Base-by-base conservation (phyloP, 2,797 vertebrate species). In the Balearica regulorum region DNA sequence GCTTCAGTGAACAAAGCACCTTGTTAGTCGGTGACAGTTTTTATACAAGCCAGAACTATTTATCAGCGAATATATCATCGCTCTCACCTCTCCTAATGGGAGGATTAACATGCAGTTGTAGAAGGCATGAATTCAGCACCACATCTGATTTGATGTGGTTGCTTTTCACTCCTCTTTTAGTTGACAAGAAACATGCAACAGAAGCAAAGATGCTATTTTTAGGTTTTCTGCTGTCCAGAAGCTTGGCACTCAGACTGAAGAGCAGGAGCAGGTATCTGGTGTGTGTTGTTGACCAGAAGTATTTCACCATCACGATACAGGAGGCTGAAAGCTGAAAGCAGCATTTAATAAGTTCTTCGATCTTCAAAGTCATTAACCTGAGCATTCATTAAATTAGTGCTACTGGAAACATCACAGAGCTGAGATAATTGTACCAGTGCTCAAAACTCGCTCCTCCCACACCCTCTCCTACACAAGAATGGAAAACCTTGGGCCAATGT, bases 371-470 rank as follows among this genome's bases (percentile, higher is more conserved):
- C 4, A 1, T 94, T 94, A 95, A 93, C 83, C 62, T 76, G 77
- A 83, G n/a, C 13, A 1, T 71, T 95, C 70, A 91, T 94, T 94
- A 93, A 91, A 87, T 94, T 86, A 95, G 28, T 26, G 21, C 54
- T 71, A 17, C 69, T 92, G 89, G 75, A 81, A 92, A 57, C 91
- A 86, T 89, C 91, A 43, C 89, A 71, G 87, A 85, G 82, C 84
- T 77, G 92, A 90, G 75, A 70, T 57, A 92, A 87, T 96, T 77
- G 49, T 57, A 62, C 65, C 37, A 58, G 79, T 13, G 10, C 72
- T 89, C 44, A 57, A 43, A 93, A 35, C 24, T 84, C 0, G 2
- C 80, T 87, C 61, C 90, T 88, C 91, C 91, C 82, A 70, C 55
- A 35, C n/a, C 20, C 10, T 83, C 49, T 90, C 70, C 90, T 77